Percentiles rank a stretch among this genome's conserved stretches.
phyloP scores from a whole-genome alignment of 1,140 invertebrate species.

The Neotoxoptera formosana region DNA sequence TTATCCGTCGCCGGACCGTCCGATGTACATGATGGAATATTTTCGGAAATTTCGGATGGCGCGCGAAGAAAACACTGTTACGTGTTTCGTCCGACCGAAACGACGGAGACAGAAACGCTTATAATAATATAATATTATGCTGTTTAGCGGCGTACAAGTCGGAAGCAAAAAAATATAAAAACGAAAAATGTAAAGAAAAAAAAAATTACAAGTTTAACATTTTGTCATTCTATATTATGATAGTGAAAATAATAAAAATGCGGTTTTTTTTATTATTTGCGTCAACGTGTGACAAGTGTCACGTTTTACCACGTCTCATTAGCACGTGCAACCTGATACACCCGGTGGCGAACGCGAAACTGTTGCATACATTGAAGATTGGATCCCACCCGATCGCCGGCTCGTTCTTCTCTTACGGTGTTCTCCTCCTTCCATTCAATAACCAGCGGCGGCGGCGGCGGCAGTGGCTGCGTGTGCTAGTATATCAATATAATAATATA shows the following conservation, averaged over 20 bases:
- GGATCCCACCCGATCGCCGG: slow-evolving; percentile 39
- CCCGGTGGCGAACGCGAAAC: slow-evolving; percentile 53
- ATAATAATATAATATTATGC: background rate
- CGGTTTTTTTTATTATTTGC: background rate
- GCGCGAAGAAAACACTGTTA: background rate
- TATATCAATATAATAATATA: background rate
- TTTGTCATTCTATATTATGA: background rate
- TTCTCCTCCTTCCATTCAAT: slow-evolving; percentile 51
- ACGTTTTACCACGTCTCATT: slow-evolving; percentile 52
- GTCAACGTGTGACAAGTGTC: background rate
- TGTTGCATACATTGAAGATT: slow-evolving; percentile 53
- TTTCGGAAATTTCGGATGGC: background rate
- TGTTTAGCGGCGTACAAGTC: background rate
- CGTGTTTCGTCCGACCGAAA: background rate
- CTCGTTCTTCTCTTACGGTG: background rate
- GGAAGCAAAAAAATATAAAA: background rate
- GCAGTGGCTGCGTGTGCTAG: background rate
- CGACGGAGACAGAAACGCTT: background rate
- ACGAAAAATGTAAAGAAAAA: background rate
- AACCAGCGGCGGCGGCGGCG: background rate
- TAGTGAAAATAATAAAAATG: background rate
- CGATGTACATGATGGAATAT: background rate
- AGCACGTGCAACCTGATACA: slow-evolving; percentile 49
- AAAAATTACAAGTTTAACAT: background rate
- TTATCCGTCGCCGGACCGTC: background rate